phyloP scores from a whole-genome alignment of 2,797 vertebrate species.

The Alca torda region DNA sequence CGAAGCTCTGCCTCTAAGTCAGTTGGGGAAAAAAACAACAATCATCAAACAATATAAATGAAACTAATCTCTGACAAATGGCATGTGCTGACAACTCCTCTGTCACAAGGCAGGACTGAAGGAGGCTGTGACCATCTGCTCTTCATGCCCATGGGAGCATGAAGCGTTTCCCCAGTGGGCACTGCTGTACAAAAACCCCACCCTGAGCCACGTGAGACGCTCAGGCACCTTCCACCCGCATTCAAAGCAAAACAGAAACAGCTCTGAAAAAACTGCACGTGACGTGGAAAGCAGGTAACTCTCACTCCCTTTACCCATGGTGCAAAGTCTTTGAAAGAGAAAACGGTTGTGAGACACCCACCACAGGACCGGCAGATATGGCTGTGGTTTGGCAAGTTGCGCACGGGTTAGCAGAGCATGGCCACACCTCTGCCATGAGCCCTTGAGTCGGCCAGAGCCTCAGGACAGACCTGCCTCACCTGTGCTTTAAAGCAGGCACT shows the following conservation, averaged over 20 bases:
- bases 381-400: not conserved
- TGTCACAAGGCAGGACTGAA: not conserved
- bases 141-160: not conserved
- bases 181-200: not conserved
- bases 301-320: not conserved
- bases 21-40: not conserved
- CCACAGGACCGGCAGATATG: rapidly evolving
- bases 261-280: not conserved
- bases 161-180: not conserved
- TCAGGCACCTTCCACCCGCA: not conserved
- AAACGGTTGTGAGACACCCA: not conserved
- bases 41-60: not conserved
- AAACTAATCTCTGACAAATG: not conserved
- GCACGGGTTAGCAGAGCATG: not conserved
- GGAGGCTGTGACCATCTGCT: not conserved
- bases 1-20: not conserved
- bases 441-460: not conserved
- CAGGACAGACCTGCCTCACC: not conserved
- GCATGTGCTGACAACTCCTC: not conserved
- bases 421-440: not conserved
- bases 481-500: not conserved
- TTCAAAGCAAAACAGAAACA: not conserved
- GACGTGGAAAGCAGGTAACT: not conserved
- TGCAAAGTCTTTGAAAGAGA: not conserved
- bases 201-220: rapidly evolving